These are phyloP conservation scores for Ectemnius cavifrons DNA, from an alignment of 2,888 invertebrate genomes.

Conservation along the genomic window DNA sequence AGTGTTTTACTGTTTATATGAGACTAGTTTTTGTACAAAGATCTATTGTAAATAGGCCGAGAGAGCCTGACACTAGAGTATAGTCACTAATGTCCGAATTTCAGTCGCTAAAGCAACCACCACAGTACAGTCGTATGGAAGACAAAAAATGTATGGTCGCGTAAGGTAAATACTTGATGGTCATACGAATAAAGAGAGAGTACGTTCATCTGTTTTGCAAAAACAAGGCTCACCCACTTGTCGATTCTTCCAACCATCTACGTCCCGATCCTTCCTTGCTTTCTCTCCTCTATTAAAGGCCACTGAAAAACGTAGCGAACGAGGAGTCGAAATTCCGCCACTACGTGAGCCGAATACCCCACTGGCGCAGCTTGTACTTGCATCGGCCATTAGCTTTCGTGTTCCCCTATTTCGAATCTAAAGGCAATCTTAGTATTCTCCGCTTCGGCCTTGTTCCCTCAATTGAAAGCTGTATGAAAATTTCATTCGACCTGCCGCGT, in stretches of 20 bases:
- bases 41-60: conserved; percentile 72
- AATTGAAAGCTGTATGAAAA: conserved; percentile 32
- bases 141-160: conserved; percentile 47
- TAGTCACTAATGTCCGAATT: conserved; percentile 67
- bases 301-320: conserved; percentile 35
- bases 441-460: neutral
- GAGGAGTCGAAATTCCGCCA: conserved; percentile 46
- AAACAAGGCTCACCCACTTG: conserved; percentile 44
- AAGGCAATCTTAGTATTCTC: conserved; percentile 32
- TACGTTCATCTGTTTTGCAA: conserved; percentile 74
- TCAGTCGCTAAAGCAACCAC: conserved; percentile 56
- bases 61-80: conserved; percentile 60
- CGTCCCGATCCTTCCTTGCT: neutral
- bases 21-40: conserved; percentile 72
- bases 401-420: conserved; percentile 25
- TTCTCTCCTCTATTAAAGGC: conserved; percentile 41
- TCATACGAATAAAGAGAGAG: conserved; percentile 64
- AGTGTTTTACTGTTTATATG: conserved; percentile 67
- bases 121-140: conserved; percentile 27
- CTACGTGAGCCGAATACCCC: conserved; percentile 52
- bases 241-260: conserved; percentile 20
- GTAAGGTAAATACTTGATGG: conserved; percentile 58
- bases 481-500: conserved; percentile 19
- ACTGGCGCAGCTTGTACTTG: conserved; percentile 11
- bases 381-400: conserved; percentile 33